phyloP scores from a whole-genome alignment of 37 sponge, comb jelly and placozoan genomes.

The Hexactinellida sp. region DNA sequence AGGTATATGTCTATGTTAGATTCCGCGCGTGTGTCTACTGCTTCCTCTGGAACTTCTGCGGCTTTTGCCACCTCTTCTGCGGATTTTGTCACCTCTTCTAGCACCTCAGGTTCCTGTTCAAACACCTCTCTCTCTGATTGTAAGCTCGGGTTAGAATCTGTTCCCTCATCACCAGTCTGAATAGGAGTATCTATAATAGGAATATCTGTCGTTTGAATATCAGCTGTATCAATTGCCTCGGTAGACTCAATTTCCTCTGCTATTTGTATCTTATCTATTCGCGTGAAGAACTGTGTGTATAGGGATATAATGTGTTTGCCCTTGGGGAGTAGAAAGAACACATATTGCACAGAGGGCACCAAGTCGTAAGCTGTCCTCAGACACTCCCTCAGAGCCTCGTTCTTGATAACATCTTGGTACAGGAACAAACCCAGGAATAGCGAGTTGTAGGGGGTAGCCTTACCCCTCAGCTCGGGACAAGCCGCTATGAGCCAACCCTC shows the following conservation, averaged over 20 bases:
- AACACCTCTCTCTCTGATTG: neutral
- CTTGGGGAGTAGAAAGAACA: slow-evolving; percentile 23
- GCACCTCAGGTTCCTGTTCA: neutral
- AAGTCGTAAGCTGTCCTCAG: slow-evolving; percentile 52
- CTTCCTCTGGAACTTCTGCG: neutral
- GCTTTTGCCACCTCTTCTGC: neutral
- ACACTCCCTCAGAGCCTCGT: slow-evolving; percentile 45
- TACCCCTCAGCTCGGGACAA: neutral
- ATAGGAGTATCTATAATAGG: neutral
- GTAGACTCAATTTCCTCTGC: neutral
- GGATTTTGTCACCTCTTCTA: neutral
- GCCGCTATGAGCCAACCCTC: neutral
- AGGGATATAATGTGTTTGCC: neutral
- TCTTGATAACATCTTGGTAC: slow-evolving; percentile 44
- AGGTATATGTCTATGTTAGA: slow-evolving; percentile 22
- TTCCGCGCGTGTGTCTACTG: neutral
- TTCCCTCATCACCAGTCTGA: neutral
- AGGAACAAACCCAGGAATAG: slow-evolving; percentile 79
- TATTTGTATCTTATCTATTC: neutral
- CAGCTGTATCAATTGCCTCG: neutral
- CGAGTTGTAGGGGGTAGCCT: slow-evolving; percentile 57
- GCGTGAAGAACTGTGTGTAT: neutral
- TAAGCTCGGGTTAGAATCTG: neutral
- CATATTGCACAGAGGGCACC: slow-evolving; percentile 50
- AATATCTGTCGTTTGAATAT: neutral